phyloP scores from a whole-genome alignment of 2,113 vertebrate species.

The Sorex fumeus region DNA sequence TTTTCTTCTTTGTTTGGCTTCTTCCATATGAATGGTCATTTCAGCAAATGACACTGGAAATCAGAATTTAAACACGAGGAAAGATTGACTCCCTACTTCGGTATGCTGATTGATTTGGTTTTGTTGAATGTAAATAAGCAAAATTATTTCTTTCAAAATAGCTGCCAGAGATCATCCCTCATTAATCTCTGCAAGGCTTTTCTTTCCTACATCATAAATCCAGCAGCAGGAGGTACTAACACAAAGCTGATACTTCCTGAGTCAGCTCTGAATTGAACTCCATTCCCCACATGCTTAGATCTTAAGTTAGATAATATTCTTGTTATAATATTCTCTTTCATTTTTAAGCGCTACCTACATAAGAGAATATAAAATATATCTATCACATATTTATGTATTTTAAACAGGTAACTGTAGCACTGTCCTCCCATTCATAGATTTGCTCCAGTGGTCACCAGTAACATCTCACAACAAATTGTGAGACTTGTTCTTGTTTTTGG shows the following conservation, averaged over 20 bases:
- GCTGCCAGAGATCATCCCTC: conserved; percentile 40
- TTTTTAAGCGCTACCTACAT: background rate
- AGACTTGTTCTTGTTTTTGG: too few species aligned
- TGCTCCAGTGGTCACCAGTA: too few species aligned
- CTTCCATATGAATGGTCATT: conserved; percentile 47
- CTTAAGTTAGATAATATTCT: background rate
- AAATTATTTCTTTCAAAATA: conserved; percentile 73
- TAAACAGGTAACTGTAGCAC: too few species aligned
- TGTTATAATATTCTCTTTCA: background rate
- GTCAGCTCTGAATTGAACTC: background rate
- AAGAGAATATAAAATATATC: background rate
- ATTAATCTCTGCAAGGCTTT: conserved; percentile 69
- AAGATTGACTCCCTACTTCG: background rate
- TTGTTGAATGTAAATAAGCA: conserved; percentile 65
- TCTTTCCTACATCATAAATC: conserved; percentile 37
- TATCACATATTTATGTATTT: background rate
- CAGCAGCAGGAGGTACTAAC: background rate
- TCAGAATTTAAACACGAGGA: conserved; percentile 64
- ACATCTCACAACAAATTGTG: too few species aligned
- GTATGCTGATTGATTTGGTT: conserved; percentile 31
- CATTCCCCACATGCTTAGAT: background rate
- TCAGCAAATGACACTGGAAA: conserved; percentile 48
- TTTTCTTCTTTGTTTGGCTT: background rate
- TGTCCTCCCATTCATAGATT: too few species aligned
- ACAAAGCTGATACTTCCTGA: conserved; percentile 39